Percentiles rank a stretch among this genome's conserved stretches.
phyloP scores from a whole-genome alignment of 2,888 invertebrate genomes.

The Eutolmus rufibarbis region DNA sequence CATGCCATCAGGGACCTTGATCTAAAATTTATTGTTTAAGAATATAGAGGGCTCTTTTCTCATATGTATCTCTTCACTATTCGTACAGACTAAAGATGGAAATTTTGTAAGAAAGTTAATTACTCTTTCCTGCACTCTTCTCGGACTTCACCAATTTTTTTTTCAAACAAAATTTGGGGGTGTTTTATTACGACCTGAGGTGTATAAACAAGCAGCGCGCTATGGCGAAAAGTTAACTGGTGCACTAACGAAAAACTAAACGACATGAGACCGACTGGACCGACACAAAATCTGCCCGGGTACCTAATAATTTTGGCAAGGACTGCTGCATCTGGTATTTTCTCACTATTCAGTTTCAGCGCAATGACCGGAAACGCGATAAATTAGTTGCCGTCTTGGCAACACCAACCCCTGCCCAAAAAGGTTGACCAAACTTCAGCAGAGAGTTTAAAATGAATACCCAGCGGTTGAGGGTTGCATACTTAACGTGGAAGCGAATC shows the following conservation, averaged over 20 bases:
- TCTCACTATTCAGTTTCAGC: background rate
- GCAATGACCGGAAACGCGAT: conserved; percentile 8
- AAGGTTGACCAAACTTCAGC: background rate
- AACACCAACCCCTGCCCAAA: background rate
- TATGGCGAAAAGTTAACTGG: background rate
- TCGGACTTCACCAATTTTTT: too few species aligned
- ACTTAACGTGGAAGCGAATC: background rate
- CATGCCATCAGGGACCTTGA: too few species aligned
- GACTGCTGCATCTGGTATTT: background rate
- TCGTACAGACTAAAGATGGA: too few species aligned
- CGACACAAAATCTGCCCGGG: background rate
- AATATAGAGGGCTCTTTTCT: too few species aligned
- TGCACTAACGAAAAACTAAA: background rate
- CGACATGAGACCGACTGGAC: background rate
- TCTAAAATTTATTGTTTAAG: too few species aligned
- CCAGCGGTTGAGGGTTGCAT: background rate
- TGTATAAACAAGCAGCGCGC: background rate
- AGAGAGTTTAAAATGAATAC: background rate
- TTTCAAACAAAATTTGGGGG: background rate
- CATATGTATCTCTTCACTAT: too few species aligned
- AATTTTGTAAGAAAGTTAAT: too few species aligned
- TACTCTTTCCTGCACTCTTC: too few species aligned
- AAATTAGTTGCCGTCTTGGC: background rate
- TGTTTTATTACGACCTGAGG: background rate
- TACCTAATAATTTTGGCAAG: background rate